Evolutionary conservation across 2,888 invertebrate genomes (phyloP), one percentile per base, ranked within the genome.

Genomic region (Keiferia lycopersicella): DNA sequence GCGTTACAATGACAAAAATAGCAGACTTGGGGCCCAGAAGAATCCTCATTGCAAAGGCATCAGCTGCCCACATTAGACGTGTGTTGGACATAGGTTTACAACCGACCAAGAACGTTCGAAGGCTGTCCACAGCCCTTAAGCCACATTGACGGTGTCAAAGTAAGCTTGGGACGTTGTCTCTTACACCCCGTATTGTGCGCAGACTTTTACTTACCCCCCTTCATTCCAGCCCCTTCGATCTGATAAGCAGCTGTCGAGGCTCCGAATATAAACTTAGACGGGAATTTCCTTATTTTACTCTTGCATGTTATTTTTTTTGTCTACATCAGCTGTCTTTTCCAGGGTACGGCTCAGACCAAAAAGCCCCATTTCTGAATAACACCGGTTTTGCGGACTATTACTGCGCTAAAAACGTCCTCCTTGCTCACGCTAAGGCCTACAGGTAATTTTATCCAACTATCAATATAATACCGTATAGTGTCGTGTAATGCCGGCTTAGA

Each of bases 201-300:
- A n/a, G 8, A 14, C 2, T 12, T 14, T 41, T 14, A 18, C 61
- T 34, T 76, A 93, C 93, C 93, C 65, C n/a, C 88, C 92, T 67
- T 82, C 87, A 69, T 88, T 80, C 92, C 92, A 93, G 0, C 79
- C 93, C 94, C 94, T 80, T 94, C 94, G 26, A 93, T 79, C 75
- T 94, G 94, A 71, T 93, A 93, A 1, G 93, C 86, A 0, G 93
- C 81, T 7, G 94, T 84, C 2, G 88, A 80, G 0, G 86, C 83
- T 0, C 89, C 89, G 45, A 89, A 88, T 41, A 73, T 38, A 62
- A 88, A 88, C 0, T 73, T 70, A 1, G 73, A 58, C 0, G 89
- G 88, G 62, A 89, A 88, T 10, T 62, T 71, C 1, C 86, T 73
- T 0, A 78, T 59, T 38, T 74, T 74, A 26, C 70, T 72, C 64